A percentile compares a stretch with the other conserved stretches of the same genome.
Conservation (phyloP, 1,140 invertebrate genomes). For the Drosophila tsacasi region DNA sequence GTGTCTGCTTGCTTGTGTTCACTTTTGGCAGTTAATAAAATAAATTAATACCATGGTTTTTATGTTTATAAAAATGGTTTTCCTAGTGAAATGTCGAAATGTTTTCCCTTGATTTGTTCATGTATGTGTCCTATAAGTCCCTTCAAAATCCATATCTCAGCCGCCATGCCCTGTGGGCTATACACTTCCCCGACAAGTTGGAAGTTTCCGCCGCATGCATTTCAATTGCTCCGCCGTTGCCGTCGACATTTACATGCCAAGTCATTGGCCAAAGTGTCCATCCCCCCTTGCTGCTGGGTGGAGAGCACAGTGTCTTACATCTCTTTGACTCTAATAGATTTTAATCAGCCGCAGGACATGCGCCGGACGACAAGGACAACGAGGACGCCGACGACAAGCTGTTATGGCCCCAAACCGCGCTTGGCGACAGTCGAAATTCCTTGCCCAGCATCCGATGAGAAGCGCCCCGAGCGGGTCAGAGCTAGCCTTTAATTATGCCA, state of each 20-base stretch:
- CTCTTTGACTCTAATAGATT: constrained; percentile 84
- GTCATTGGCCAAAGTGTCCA: constrained; percentile 60
- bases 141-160: not conserved
- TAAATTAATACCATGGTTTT: not conserved
- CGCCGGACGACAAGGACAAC: constrained; percentile 59
- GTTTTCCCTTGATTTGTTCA: not conserved
- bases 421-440: constrained; percentile 62
- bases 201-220: constrained; percentile 71
- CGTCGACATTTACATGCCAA: constrained; percentile 79
- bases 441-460: constrained; percentile 49
- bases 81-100: not conserved
- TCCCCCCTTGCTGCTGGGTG: not conserved
- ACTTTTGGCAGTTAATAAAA: no score
- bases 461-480: constrained; percentile 30
- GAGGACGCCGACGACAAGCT: constrained; percentile 62
- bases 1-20: no score
- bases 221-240: constrained; percentile 64
- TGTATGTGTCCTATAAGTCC: no score
- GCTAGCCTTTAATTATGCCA: constrained; percentile 72
- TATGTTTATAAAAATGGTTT: not conserved
- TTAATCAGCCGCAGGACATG: constrained; percentile 83
- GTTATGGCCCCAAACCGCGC: constrained; percentile 57
- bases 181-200: constrained; percentile 56
- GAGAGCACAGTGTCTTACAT: constrained; percentile 66
- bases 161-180: constrained; percentile 20